Base-by-base conservation (phyloP, 2,113 vertebrate species). In the Anoplopoma fimbria region DNA sequence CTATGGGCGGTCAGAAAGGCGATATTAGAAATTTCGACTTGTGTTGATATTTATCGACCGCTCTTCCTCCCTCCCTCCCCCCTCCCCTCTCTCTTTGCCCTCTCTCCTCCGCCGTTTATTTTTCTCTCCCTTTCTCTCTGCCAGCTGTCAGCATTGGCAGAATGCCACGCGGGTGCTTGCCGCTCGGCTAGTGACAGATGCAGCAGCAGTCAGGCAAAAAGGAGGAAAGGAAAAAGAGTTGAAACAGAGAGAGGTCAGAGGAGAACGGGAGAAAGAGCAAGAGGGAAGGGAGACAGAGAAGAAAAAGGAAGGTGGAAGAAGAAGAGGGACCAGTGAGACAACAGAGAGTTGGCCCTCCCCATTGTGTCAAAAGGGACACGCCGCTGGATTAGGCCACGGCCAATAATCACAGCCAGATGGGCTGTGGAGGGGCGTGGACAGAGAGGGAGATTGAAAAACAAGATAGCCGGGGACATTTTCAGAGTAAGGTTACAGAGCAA, bases 101-200 rank as follows among this genome's bases (percentile, higher is more conserved):
- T 71, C 84, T 70, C 80, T 36, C 72, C 82, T 40, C 82, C 2
- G 17, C 63, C 78, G 40, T 89, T 92, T 92, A 87, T 93, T 90
- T 89, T 75, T 67, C 89, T 80, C 85, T 78, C 85, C 80, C 79
- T 75, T 75, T 88, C 86, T 89, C 89, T 77, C 71, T 91, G 90
- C 91, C 91, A 94, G 94, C 92, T 95, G 93, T 93, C 93, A 81
- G 86, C 72, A 1, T 63, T 95, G 94, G 94, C 93, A 88, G 74
- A 9, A 65, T 29, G 91, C 94, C 93, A 90, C 83, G 40, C 74
- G 42, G 85, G 82, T 86, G 84, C 87, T 88, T 4, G 86, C 75
- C 34, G 80, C 89, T 85, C 75, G 21, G 69, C 83, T 77, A 38
- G 87, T 87, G 91, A 93, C 91, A 91, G 89, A 94, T 91, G 91